Evolutionary conservation across 2,888 invertebrate genomes (phyloP).

Genomic region (Creontiades dilutus): DNA sequence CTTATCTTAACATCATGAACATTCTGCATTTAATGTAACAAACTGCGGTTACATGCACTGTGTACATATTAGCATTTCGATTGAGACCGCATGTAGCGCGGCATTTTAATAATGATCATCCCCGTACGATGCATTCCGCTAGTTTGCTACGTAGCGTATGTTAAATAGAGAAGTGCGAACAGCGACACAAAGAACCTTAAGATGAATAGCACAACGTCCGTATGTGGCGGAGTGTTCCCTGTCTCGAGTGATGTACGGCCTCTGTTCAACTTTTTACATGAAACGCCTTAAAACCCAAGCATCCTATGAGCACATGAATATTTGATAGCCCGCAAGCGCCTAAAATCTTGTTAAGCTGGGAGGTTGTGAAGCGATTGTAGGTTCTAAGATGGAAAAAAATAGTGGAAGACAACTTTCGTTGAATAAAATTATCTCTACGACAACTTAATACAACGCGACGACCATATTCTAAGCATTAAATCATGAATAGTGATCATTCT

Average conservation of each 20-base stretch:
- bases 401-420: neutral
- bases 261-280: conserved; percentile 52
- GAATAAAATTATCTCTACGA: neutral
- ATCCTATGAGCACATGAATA: conserved; percentile 47
- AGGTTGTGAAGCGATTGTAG: conserved; percentile 5
- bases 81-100: neutral
- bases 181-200: neutral
- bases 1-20: too few species aligned
- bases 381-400: neutral
- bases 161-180: conserved; percentile 23
- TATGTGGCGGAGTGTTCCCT: conserved; percentile 17
- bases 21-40: too few species aligned
- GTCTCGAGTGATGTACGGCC: conserved; percentile 35
- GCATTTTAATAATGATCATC: conserved; percentile 10
- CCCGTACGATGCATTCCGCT: neutral
- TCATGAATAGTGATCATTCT: too few species aligned
- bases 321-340: conserved; percentile 29
- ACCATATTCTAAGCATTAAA: too few species aligned
- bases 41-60: too few species aligned
- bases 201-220: conserved; percentile 14
- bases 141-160: neutral
- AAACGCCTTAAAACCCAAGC: conserved; percentile 25
- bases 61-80: conserved; percentile 12
- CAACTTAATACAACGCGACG: too few species aligned
- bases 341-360: conserved; percentile 14